A percentile compares a stretch with the other conserved stretches of the same genome.
phyloP scores from a whole-genome alignment of 2,888 invertebrate species.

The Hyles lineata region DNA sequence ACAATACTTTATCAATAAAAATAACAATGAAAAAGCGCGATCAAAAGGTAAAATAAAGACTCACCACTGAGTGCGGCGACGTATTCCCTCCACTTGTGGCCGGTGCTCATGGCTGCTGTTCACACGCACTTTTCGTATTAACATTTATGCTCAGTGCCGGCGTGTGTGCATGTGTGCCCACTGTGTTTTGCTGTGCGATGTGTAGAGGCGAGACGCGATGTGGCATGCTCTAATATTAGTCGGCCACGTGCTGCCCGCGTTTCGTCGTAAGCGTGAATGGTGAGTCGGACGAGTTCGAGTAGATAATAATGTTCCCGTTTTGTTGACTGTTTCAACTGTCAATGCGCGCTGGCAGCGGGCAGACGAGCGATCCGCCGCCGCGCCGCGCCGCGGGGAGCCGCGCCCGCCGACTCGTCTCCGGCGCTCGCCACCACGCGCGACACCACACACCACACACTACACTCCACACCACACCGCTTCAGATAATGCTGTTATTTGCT shows the following conservation, averaged over 20 bases:
- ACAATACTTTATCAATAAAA: conserved; percentile 36
- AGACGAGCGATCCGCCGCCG: conserved; percentile 48
- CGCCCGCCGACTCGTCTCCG: conserved; percentile 44
- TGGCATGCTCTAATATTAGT: conserved; percentile 72
- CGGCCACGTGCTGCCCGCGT: conserved; percentile 75
- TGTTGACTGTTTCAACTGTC: conserved; percentile 79
- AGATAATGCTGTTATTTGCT: conserved; percentile 64
- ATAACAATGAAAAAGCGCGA: conserved; percentile 38
- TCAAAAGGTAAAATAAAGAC: conserved; percentile 55
- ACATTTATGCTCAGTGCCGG: conserved; percentile 73
- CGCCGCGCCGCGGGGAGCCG: conserved; percentile 58
- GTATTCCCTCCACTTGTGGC: conserved; percentile 80
- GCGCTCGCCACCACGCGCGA: conserved; percentile 5
- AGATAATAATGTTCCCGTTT: conserved; percentile 60
- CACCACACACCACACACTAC: conserved; percentile 33
- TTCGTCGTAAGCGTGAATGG: conserved; percentile 75
- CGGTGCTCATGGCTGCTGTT: conserved; percentile 71
- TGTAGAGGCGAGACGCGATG: conserved; percentile 52
- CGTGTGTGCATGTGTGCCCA: conserved; percentile 59
- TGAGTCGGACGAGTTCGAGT: conserved; percentile 54
- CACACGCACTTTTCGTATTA: conserved; percentile 65
- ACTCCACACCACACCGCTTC: conserved; percentile 42
- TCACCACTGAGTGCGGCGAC: conserved; percentile 79
- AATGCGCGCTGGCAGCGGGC: conserved; percentile 50
- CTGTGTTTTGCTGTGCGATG: conserved; percentile 52